Conservation (phyloP, 2,797 vertebrate genomes). For the Mormyrops attenuatus region DNA sequence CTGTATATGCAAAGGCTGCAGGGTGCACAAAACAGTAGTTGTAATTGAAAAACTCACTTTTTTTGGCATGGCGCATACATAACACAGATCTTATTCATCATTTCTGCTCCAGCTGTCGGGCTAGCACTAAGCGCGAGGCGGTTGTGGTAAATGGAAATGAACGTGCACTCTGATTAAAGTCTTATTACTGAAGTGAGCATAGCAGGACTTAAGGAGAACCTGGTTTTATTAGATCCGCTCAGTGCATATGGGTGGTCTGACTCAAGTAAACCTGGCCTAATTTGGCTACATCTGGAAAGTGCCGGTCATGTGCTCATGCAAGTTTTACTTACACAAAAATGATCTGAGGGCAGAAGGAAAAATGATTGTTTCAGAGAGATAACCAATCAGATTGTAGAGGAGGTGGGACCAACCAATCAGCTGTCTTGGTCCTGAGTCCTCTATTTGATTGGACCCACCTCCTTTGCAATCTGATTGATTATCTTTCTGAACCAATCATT, state of each 20-base stretch:
- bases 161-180: background rate
- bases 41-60: conserved; percentile 3
- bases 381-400: background rate
- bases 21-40: background rate
- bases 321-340: background rate
- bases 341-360: background rate
- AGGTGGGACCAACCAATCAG: too few relatives aligned
- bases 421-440: background rate
- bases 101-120: conserved; percentile 32
- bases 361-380: background rate
- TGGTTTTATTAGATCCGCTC: background rate
- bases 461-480: background rate
- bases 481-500: background rate
- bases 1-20: background rate
- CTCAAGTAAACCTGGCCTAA: background rate
- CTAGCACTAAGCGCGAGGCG: background rate
- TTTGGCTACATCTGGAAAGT: background rate
- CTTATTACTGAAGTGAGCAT: background rate
- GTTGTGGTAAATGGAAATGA: background rate
- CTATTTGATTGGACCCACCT: background rate
- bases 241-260: background rate
- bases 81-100: conserved; percentile 9
- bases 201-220: background rate
- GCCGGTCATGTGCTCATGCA: background rate
- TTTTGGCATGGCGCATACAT: background rate